Conservation (phyloP, 2,797 vertebrate species). For the Buphagus erythrorhynchus region DNA sequence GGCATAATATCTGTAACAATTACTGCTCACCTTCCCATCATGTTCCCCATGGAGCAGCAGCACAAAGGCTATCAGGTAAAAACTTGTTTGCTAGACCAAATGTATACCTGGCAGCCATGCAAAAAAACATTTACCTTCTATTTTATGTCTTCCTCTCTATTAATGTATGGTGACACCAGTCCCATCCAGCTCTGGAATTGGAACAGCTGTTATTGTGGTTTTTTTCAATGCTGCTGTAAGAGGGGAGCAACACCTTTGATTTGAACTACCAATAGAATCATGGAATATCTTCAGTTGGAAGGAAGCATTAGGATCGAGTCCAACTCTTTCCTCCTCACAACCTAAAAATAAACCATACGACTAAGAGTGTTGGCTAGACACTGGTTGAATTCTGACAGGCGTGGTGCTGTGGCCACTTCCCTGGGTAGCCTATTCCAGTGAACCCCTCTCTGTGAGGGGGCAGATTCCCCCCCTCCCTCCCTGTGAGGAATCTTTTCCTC, state of each 20-base stretch:
- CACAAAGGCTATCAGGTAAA: background rate
- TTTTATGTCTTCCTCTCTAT: background rate
- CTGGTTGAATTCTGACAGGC: background rate
- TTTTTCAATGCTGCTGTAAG: fast-evolving
- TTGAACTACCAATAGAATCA: background rate
- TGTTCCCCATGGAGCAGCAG: background rate
- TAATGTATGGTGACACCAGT: background rate
- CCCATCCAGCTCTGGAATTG: background rate
- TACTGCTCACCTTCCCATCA: background rate
- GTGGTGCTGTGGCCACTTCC: background rate
- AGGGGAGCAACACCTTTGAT: background rate
- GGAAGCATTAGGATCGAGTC: background rate
- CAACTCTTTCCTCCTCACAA: background rate
- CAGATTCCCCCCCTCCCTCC: too few relatives aligned
- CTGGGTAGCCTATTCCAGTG: background rate
- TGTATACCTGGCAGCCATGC: background rate
- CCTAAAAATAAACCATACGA: background rate
- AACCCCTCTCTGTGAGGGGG: background rate
- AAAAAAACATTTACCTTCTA: background rate
- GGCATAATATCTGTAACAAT: background rate
- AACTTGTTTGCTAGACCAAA: background rate
- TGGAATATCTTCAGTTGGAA: background rate
- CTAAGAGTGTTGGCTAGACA: fast-evolving
- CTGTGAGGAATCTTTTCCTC: background rate
- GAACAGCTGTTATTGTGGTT: background rate